Percentiles rank a stretch among this genome's conserved stretches.
Conservation (phyloP, 2,888 invertebrate species). For the Ormyrus rosae region DNA sequence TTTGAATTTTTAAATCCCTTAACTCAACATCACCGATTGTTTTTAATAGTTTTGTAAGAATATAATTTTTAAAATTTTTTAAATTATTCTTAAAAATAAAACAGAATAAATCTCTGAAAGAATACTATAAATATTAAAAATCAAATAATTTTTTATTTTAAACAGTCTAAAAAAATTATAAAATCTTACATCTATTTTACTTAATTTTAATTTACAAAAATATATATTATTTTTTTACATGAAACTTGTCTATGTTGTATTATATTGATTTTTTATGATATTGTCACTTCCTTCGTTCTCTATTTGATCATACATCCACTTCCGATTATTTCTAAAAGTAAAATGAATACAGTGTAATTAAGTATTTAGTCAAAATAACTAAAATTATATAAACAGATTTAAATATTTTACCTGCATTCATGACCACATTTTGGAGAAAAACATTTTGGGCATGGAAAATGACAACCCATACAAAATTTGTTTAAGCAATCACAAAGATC, state of each 20-base stretch:
- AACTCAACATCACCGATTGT: too few relatives aligned
- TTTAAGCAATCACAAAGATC: constrained; percentile 92
- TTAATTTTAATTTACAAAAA: constrained; percentile 7
- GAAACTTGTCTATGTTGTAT: neutral
- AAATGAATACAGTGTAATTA: neutral
- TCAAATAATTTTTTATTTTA: too few relatives aligned
- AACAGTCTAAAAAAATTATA: too few relatives aligned
- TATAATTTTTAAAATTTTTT: too few relatives aligned
- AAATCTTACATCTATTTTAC: constrained; percentile 2
- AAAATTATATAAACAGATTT: constrained; percentile 2
- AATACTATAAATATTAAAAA: too few relatives aligned
- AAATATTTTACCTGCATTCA: constrained; percentile 82
- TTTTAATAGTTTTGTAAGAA: too few relatives aligned
- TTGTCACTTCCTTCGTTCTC: constrained; percentile 88
- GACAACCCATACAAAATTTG: constrained; percentile 88
- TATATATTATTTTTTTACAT: neutral
- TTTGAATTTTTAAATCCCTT: too few relatives aligned
- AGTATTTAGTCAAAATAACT: constrained; percentile 10
- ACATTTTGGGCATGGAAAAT: constrained; percentile 87
- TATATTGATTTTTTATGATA: constrained; percentile 78
- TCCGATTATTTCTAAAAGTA: constrained; percentile 82
- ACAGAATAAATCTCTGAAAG: too few relatives aligned
- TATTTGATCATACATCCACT: constrained; percentile 87
- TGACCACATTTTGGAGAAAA: constrained; percentile 86
- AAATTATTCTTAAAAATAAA: too few relatives aligned